A percentile compares a stretch with the other conserved stretches of the same genome.
Evolutionary conservation across 2,113 vertebrate species (phyloP).

Genomic region (Meriones unguiculatus): DNA sequence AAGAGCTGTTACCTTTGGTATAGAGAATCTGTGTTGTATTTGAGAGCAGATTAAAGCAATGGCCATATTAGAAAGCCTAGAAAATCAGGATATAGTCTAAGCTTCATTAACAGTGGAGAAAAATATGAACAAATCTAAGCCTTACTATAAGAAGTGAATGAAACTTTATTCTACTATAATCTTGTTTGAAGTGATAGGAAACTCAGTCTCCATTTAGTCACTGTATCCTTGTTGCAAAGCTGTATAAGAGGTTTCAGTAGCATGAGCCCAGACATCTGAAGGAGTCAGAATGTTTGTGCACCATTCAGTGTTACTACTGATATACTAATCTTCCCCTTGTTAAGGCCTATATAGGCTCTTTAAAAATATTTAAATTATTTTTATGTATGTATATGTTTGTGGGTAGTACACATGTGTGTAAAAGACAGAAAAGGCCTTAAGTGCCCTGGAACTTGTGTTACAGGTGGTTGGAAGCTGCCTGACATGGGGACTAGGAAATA

Average conservation of each 20-base stretch:
- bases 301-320: neutral
- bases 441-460: neutral
- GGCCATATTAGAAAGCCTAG: constrained; percentile 40
- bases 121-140: neutral
- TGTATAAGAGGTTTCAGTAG: neutral
- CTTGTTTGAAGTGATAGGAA: constrained; percentile 24
- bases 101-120: neutral
- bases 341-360: neutral
- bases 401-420: neutral
- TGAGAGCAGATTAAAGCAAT: neutral
- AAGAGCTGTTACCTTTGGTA: neutral
- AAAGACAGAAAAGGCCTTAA: neutral
- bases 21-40: neutral
- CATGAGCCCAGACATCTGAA: neutral
- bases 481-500: too few relatives aligned
- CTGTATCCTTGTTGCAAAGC: neutral
- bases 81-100: neutral
- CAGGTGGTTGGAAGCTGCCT: neutral
- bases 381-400: neutral
- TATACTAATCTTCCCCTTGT: neutral
- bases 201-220: neutral
- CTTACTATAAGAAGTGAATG: constrained; percentile 42
- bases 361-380: neutral
- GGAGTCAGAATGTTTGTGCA: neutral
- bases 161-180: constrained; percentile 46